Evolutionary conservation across 2,888 invertebrate genomes (phyloP).

Genomic region (Athetis lepigone): DNA sequence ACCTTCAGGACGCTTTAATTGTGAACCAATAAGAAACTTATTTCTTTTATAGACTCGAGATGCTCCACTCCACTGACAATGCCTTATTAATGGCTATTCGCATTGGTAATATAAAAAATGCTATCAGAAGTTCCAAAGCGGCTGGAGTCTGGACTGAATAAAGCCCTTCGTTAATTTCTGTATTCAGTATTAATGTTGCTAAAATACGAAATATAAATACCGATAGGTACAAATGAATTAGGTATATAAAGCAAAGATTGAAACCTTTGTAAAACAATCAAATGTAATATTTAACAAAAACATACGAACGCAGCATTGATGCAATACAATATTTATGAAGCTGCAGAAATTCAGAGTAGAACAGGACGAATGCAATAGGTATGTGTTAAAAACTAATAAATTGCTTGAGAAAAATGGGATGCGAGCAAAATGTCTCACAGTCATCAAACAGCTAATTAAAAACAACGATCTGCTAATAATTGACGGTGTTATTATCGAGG

Average conservation of each 20-base stretch:
- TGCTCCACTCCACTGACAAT: constrained; percentile 74
- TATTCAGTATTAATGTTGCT: constrained; percentile 22
- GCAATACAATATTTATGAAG: constrained; percentile 45
- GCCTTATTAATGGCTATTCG: constrained; percentile 75
- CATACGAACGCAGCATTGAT: constrained; percentile 21
- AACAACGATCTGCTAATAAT: constrained; percentile 87
- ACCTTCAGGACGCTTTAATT: constrained; percentile 88
- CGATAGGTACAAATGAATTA: constrained; percentile 48
- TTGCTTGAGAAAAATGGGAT: constrained; percentile 45
- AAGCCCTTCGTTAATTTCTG: constrained; percentile 43
- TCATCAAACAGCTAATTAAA: constrained; percentile 82
- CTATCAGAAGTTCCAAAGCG: constrained; percentile 38
- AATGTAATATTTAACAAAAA: constrained; percentile 42
- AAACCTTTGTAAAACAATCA: constrained; percentile 42
- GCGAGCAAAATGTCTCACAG: constrained; percentile 65
- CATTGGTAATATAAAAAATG: constrained; percentile 68
- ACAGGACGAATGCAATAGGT: constrained; percentile 29
- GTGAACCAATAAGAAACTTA: constrained; percentile 86
- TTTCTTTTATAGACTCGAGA: constrained; percentile 75
- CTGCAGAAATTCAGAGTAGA: constrained; percentile 34
- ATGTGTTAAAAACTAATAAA: constrained; percentile 53
- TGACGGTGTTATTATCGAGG: constrained; percentile 85
- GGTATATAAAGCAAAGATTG: constrained; percentile 34
- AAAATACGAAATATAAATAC: constrained; percentile 27
- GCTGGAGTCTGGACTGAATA: constrained; percentile 42